Percentiles rank a stretch among this genome's conserved stretches.
Conservation (phyloP, 1,140 invertebrate genomes). For the Aphidius gifuensis region DNA sequence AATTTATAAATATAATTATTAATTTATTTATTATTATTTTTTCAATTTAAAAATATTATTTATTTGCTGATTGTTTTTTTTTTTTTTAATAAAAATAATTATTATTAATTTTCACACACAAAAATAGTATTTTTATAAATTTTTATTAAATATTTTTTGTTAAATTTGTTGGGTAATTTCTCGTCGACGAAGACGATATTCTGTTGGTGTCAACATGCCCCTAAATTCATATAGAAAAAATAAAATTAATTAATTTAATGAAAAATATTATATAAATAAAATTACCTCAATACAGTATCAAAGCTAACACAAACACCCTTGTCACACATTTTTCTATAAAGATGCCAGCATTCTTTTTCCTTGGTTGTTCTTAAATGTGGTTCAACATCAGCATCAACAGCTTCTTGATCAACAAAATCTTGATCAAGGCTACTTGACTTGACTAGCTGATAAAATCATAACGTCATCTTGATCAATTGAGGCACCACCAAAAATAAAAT, state of each 20-base stretch:
- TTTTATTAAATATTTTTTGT: background rate
- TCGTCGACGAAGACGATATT: slow-evolving; percentile 61
- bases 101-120: no score
- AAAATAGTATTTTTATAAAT: slow-evolving; percentile 6
- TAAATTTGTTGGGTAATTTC: slow-evolving; percentile 37
- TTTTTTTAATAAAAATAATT: background rate
- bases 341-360: slow-evolving; percentile 67
- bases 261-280: slow-evolving; percentile 16
- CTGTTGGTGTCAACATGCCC: slow-evolving; percentile 69
- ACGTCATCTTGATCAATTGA: slow-evolving; percentile 21
- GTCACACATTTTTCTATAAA: slow-evolving; percentile 66
- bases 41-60: background rate
- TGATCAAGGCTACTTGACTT: slow-evolving; percentile 16
- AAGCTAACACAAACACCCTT: slow-evolving; percentile 68
- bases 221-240: slow-evolving; percentile 41
- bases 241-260: no score
- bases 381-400: slow-evolving; percentile 27
- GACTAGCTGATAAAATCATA: slow-evolving; percentile 18
- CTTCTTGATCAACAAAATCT: background rate
- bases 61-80: background rate
- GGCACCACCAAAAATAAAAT: slow-evolving; percentile 12
- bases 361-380: slow-evolving; percentile 53
- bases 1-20: no score
- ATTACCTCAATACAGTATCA: slow-evolving; percentile 63
- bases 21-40: no score